phyloP scores from a whole-genome alignment of 1,140 invertebrate species.

The Kradibia gibbosae region DNA sequence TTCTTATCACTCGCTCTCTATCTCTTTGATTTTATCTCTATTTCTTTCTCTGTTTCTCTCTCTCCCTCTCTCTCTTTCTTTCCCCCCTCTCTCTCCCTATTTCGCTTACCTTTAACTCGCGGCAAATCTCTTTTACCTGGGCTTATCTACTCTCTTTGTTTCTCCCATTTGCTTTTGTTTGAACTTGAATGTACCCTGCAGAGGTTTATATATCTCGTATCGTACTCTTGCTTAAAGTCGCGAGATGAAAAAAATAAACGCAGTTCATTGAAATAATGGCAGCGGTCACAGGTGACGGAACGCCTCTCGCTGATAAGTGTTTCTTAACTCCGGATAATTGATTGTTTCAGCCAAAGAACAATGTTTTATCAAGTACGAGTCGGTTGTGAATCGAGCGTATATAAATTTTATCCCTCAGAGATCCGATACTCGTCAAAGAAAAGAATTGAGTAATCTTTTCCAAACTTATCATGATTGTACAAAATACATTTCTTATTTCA shows the following conservation, averaged over 20 bases:
- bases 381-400: conserved; percentile 9
- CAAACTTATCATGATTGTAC: not conserved
- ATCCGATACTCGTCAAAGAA: not conserved
- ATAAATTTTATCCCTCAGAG: not conserved
- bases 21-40: not conserved
- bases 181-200: not conserved
- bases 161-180: conserved; percentile 24
- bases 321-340: conserved; percentile 30
- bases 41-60: not conserved
- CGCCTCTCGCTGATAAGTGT: conserved; percentile 35
- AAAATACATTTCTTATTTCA: conserved; percentile 9
- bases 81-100: not conserved
- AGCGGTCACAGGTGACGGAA: conserved; percentile 42
- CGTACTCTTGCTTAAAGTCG: not conserved
- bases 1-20: not conserved
- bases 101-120: not conserved
- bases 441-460: conserved; percentile 5
- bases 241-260: not conserved
- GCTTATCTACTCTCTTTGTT: conserved; percentile 1
- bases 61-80: not conserved
- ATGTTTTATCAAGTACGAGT: conserved; percentile 30
- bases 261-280: conserved; percentile 36
- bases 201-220: conserved; percentile 21
- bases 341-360: conserved; percentile 1
- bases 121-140: not conserved